A percentile compares a stretch with the other conserved stretches of the same genome.
Conservation (phyloP, 2,888 invertebrate genomes). For the Tinea trinotella region DNA sequence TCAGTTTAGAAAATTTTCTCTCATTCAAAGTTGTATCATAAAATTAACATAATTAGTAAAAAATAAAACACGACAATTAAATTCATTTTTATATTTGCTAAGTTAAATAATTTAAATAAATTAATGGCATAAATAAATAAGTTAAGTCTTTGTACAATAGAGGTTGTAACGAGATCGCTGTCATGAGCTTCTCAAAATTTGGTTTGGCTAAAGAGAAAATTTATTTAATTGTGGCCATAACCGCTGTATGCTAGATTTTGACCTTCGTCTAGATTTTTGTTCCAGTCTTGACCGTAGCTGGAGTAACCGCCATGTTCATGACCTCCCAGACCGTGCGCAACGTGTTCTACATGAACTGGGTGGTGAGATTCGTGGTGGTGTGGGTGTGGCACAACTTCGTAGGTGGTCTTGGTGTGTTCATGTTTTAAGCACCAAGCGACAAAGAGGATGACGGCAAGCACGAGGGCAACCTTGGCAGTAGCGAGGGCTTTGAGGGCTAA, state of each 20-base stretch:
- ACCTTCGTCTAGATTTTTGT: conserved; percentile 74
- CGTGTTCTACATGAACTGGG: conserved; percentile 73
- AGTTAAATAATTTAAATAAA: conserved; percentile 29
- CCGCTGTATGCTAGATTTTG: conserved; percentile 81
- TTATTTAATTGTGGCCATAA: conserved; percentile 43
- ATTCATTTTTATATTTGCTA: conserved; percentile 37
- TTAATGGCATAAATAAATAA: conserved; percentile 56
- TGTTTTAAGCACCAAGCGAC: conserved; percentile 59
- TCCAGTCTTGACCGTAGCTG: conserved; percentile 49
- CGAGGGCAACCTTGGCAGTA: conserved; percentile 85
- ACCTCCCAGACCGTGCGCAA: conserved; percentile 50
- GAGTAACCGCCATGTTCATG: conserved; percentile 34
- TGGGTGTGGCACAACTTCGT: conserved; percentile 59
- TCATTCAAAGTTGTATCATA: not conserved
- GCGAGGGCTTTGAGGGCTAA: conserved; percentile 87
- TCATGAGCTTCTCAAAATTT: conserved; percentile 4
- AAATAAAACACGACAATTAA: conserved; percentile 29
- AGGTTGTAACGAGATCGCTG: conserved; percentile 29
- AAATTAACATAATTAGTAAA: not conserved
- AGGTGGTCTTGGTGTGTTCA: conserved; percentile 58
- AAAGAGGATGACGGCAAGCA: conserved; percentile 79
- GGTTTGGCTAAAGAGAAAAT: conserved; percentile 14
- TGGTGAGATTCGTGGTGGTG: conserved; percentile 73
- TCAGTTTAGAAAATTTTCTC: not conserved
- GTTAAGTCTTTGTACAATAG: conserved; percentile 62